phyloP scores from a whole-genome alignment of 1,140 invertebrate genomes.

The Choristoneura fumiferana region DNA sequence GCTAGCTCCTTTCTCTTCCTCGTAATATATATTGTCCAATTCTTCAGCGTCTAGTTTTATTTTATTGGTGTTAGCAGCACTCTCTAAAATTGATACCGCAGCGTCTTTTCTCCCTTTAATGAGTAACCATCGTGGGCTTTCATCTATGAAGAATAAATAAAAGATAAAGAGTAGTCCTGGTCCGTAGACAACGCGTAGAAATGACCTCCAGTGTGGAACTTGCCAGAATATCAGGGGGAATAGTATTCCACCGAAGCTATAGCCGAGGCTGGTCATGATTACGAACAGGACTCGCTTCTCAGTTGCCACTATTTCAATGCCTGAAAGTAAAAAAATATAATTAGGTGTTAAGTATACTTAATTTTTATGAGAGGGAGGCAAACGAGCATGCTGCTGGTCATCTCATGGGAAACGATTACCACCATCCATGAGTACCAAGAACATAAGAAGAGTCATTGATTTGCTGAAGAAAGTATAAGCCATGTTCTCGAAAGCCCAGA shows the following conservation, averaged over 20 bases:
- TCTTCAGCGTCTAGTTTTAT: conserved; percentile 36
- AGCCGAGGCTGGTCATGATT: conserved; percentile 40
- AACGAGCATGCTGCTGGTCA: no score
- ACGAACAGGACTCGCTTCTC: conserved; percentile 45
- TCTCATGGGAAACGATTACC: no score
- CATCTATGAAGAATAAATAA: conserved; percentile 53
- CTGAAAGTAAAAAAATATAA: conserved; percentile 40
- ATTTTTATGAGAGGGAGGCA: not conserved
- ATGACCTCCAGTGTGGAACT: conserved; percentile 50
- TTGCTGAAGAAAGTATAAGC: no score
- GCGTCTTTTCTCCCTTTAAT: conserved; percentile 72
- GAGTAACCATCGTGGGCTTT: conserved; percentile 82
- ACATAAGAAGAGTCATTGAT: no score
- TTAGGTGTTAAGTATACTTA: not conserved
- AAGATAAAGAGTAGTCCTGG: conserved; percentile 49
- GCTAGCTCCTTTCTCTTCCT: conserved; percentile 29
- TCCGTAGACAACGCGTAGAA: conserved; percentile 48
- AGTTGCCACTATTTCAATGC: conserved; percentile 51
- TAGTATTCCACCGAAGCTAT: conserved; percentile 36
- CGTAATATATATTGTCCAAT: conserved; percentile 44
- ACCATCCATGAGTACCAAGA: no score
- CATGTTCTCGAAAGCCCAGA: no score
- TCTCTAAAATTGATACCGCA: conserved; percentile 43
- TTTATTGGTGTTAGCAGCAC: conserved; percentile 50
- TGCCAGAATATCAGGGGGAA: conserved; percentile 39